Base-by-base conservation (phyloP, 2,113 vertebrate genomes). In the Sceloporus tristichus region DNA sequence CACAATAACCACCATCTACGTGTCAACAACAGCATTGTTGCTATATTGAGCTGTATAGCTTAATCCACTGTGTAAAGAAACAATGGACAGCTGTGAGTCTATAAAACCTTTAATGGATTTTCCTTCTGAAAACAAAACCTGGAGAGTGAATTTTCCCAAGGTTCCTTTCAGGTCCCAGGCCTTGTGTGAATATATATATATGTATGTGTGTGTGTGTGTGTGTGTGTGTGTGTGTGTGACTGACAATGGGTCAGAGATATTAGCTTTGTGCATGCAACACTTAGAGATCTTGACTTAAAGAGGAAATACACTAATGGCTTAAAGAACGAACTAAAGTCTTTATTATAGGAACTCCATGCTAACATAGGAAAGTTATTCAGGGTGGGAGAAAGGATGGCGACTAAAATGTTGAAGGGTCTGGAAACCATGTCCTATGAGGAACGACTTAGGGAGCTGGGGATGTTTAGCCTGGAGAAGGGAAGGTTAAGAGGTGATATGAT, bases 21-120 rank as follows among this genome's bases (percentile, higher is more conserved):
- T 62, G 85, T 91, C 94, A 94, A 85, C 48, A 90, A 87, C 90
- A 93, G n/a, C 8, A 87, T 56, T 81, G 8, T 74, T 85, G 53
- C 66, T 90, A 56, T 82, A 90, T 88, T 62, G 84, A 84, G 14
- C 53, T 53, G 78, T 54, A 54, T 75, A 40, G 18, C n/a, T 82
- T 89, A 86, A 90, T 89, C 27, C 48, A 82, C 11, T 76, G 54
- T 6, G 3, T 66, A 77, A 83, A 89, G 80, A 81, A 91, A 86
- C 5, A 79, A 73, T 87, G 21, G 38, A 92, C n/a, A 90, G 2
- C 19, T 90, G 27, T 74, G 18, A 40, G 71, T 21, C 75, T 84
- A 84, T 87, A 71, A 91, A 92, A 88, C 2, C 13, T 21, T 78
- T 90, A 84, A 42, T 80, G 53, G 8, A 18, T 82, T 91, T 91